These are phyloP conservation scores for Danaus melanippus DNA, from an alignment of 1,140 invertebrate species.

Conservation along the genomic window DNA sequence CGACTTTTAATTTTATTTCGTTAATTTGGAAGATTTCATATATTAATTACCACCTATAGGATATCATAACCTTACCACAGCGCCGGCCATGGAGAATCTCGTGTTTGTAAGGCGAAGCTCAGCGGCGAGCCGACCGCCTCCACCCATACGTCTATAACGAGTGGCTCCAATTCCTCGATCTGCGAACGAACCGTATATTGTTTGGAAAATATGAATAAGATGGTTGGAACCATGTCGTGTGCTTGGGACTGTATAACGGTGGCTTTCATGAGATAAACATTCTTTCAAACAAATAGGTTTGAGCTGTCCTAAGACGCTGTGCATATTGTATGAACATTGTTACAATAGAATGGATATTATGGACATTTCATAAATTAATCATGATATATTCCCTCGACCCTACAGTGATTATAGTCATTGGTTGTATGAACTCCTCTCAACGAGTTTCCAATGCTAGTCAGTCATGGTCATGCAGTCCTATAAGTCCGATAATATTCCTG, in stretches of 20 bases:
- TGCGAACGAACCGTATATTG: slow-evolving; percentile 10
- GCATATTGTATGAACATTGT: neutral
- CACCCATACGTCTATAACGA: slow-evolving; percentile 44
- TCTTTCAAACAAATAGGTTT: slow-evolving; percentile 3
- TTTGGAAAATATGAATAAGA: no score
- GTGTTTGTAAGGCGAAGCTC: slow-evolving; percentile 21
- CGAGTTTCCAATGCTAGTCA: neutral
- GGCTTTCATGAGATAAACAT: no score
- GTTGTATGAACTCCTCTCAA: neutral
- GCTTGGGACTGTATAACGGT: no score
- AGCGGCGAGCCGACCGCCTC: slow-evolving; percentile 36
- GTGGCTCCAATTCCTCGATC: slow-evolving; percentile 34
- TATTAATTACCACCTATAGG: no score
- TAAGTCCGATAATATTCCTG: no score
- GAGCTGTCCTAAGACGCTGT: neutral
- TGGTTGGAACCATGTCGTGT: no score
- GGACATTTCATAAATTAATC: no score
- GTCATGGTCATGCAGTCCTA: neutral
- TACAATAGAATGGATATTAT: neutral
- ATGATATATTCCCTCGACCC: no score
- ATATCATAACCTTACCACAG: slow-evolving; percentile 5
- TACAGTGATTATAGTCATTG: no score
- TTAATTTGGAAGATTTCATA: no score
- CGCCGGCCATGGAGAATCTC: neutral
- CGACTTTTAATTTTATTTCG: no score